Conservation (phyloP, 2,113 vertebrate genomes). For the Ochotona curzoniae region DNA sequence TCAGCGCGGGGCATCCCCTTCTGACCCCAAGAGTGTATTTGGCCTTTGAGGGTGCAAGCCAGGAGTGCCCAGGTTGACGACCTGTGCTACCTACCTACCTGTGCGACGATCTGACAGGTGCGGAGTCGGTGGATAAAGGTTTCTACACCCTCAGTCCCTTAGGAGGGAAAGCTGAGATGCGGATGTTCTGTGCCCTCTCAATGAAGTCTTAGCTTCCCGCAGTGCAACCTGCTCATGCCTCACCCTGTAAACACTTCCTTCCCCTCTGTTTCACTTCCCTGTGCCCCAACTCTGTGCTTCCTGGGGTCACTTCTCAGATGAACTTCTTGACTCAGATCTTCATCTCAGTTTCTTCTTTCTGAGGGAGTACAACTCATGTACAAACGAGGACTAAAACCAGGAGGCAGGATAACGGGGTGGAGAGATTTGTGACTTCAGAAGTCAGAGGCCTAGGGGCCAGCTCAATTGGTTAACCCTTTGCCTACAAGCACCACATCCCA, state of each 20-base stretch:
- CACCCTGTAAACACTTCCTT: neutral
- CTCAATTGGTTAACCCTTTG: too few species aligned
- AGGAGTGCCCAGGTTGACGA: neutral
- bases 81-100: neutral
- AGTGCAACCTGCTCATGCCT: neutral
- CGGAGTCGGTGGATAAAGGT: neutral
- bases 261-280: conserved; percentile 41
- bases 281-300: neutral
- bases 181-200: neutral
- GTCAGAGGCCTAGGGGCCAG: neutral
- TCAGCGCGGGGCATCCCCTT: neutral
- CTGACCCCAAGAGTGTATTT: neutral
- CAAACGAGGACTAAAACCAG: neutral
- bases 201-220: neutral
- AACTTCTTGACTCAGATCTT: neutral
- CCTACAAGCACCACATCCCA: too few species aligned
- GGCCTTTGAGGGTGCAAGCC: neutral
- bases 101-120: too few species aligned
- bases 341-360: conserved; percentile 44
- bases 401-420: neutral
- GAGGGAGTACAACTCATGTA: neutral
- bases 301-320: neutral
- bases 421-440: neutral
- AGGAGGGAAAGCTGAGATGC: neutral
- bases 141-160: too few species aligned